Conservation (phyloP, 1,140 invertebrate species). For the Melitaea cinxia region DNA sequence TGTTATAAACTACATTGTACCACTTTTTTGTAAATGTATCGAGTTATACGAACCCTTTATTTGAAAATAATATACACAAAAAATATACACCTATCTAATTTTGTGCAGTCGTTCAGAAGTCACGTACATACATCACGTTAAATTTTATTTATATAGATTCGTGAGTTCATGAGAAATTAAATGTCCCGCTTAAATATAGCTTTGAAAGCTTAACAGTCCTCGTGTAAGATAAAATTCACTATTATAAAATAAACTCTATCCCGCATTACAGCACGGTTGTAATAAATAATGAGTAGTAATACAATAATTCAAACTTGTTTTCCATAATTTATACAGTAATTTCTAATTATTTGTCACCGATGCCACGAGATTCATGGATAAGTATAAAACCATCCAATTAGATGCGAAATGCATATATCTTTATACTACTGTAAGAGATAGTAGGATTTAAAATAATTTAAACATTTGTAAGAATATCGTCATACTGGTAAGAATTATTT, state of each 20-base stretch:
- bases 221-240: neutral
- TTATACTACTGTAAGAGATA: neutral
- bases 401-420: neutral
- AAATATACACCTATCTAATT: too few relatives aligned
- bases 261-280: constrained; percentile 12
- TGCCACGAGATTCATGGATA: constrained; percentile 2
- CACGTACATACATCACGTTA: too few relatives aligned
- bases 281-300: constrained; percentile 24
- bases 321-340: constrained; percentile 24
- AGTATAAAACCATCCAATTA: constrained; percentile 10
- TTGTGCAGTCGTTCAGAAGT: too few relatives aligned
- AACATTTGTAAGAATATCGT: neutral
- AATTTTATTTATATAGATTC: too few relatives aligned
- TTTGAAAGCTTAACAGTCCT: neutral
- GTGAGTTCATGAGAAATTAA: too few relatives aligned
- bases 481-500: neutral
- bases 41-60: too few relatives aligned
- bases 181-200: too few relatives aligned
- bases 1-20: too few relatives aligned
- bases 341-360: constrained; percentile 25
- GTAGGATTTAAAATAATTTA: neutral
- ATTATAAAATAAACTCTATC: constrained; percentile 5
- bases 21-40: too few relatives aligned
- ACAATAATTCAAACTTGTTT: constrained; percentile 23
- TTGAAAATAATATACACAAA: too few relatives aligned